Base-by-base conservation (phyloP, 2,888 invertebrate species). In the Reticulitermes lucifugus region DNA sequence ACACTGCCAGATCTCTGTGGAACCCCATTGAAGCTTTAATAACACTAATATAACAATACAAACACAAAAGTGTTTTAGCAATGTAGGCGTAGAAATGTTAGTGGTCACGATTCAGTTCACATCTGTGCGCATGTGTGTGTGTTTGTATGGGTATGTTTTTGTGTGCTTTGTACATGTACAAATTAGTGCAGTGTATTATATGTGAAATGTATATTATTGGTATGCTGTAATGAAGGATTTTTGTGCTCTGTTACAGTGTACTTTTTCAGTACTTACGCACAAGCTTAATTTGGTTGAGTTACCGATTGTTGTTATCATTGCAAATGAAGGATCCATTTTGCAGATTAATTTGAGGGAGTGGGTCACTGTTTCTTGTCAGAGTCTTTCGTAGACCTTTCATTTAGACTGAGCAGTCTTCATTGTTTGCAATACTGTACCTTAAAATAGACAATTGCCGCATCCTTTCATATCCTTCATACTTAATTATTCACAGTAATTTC, bases 1-100 rank as follows among this genome's bases (percentile, higher is more conserved):
- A 81, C 86, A 86, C 86, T 85, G 85, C 86, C 85, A 79, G 79
- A 70, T 70, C 86, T 85, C 86, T 83, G 83, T 83, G 83, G 83
- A 83, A 71, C 77, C 81, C 85, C 80, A 83, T 59, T 51, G 73
- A 83, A 86, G 85, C 83, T 85, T 86, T 86, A 85, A 86, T 85
- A 83, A 84, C 46, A 81, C 65, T 70, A 41, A 81, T 29, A 79
- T 25, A 85, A 83, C 79, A 85, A 83, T 83, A 85, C 77, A 85
- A 81, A 85, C 82, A 85, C 85, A 82, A 46, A 75, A 70, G 85
- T 85, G 83, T 85, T 85, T 83, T 85, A 85, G 84, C 70, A 84
- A 51, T 65, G 60, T 79, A 80, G 84, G 70, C n/a, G 10, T 83
- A 73, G 75, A 80, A 41, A 12, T 81, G 18, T 35, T 81, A 81